Conservation (phyloP, 2,888 invertebrate genomes). For the Venusia cambrica region DNA sequence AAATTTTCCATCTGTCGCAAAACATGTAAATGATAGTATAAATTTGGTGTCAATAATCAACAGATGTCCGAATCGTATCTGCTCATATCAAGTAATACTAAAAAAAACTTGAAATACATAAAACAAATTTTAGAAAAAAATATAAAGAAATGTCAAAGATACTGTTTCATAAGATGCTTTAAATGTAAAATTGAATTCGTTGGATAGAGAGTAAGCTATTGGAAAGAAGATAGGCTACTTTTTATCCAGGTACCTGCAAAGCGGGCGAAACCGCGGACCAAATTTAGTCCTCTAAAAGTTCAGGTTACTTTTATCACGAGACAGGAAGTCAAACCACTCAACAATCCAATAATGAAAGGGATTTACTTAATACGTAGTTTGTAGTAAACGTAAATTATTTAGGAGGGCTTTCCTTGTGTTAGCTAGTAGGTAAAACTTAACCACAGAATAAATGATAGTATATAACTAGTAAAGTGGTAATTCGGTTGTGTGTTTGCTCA, state of each 20-base stretch:
- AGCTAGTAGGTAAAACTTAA: conserved; percentile 14
- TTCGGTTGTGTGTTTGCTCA: conserved; percentile 8
- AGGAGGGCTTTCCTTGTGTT: conserved; percentile 1
- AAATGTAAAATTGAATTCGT: no score
- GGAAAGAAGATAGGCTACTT: no score
- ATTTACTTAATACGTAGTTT: conserved; percentile 4
- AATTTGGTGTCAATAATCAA: conserved; percentile 5
- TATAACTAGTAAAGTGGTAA: conserved; percentile 1
- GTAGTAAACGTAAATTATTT: conserved; percentile 8
- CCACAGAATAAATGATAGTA: conserved; percentile 12
- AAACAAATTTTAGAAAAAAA: no score
- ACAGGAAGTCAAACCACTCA: conserved; percentile 7
- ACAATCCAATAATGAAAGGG: conserved; percentile 5
- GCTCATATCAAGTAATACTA: conserved; percentile 1
- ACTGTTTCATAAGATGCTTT: no score
- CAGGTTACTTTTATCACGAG: no score
- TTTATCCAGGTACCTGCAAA: no score
- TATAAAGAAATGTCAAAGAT: no score
- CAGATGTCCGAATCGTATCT: conserved; percentile 10
- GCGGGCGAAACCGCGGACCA: no score
- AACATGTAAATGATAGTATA: conserved; percentile 2
- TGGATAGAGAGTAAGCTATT: no score
- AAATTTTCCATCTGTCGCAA: conserved; percentile 7
- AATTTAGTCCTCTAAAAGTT: no score
- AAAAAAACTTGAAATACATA: no score